Evolutionary conservation across 2,797 vertebrate species (phyloP).

Genomic region (Pelodytes ibericus): DNA sequence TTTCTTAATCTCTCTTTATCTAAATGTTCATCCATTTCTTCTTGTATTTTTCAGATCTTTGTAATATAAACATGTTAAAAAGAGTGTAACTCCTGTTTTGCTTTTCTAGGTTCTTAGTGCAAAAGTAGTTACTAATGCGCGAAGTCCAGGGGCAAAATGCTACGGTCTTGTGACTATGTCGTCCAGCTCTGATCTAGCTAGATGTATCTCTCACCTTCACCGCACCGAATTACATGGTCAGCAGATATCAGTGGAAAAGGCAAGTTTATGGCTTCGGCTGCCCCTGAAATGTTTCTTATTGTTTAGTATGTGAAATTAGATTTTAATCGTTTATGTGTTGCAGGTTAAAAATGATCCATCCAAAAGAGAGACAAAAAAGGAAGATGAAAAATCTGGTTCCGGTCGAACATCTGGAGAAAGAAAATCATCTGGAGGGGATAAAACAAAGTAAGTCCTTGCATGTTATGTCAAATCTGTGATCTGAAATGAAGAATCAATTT

Average conservation of each 20-base stretch:
- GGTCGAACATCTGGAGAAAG: slow-evolving; percentile 83
- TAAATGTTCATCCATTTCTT: too few relatives aligned
- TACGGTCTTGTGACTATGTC: slow-evolving; percentile 98
- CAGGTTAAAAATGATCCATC: slow-evolving; percentile 96
- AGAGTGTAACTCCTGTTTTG: too few relatives aligned
- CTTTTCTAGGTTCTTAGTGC: slow-evolving; percentile 88
- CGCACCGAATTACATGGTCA: slow-evolving; percentile 95
- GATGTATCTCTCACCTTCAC: slow-evolving; percentile 93
- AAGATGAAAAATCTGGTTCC: slow-evolving; percentile 85
- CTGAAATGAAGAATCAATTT: not conserved
- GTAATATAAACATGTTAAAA: too few relatives aligned
- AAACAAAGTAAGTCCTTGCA: slow-evolving; percentile 74
- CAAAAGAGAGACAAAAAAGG: slow-evolving; percentile 94
- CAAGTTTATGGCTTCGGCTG: slow-evolving; percentile 65
- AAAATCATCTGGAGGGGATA: slow-evolving; percentile 77
- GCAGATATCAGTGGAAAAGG: slow-evolving; percentile 95
- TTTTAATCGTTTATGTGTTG: not conserved
- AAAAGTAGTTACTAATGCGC: slow-evolving; percentile 96
- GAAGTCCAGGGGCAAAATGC: slow-evolving; percentile 95
- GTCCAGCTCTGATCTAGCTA: slow-evolving; percentile 87
- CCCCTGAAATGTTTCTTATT: not conserved
- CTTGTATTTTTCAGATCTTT: too few relatives aligned
- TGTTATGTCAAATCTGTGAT: not conserved
- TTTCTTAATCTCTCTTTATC: too few relatives aligned
- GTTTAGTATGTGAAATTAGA: not conserved